Conservation (phyloP, 2,113 vertebrate species). For the Macquaria australasica region DNA sequence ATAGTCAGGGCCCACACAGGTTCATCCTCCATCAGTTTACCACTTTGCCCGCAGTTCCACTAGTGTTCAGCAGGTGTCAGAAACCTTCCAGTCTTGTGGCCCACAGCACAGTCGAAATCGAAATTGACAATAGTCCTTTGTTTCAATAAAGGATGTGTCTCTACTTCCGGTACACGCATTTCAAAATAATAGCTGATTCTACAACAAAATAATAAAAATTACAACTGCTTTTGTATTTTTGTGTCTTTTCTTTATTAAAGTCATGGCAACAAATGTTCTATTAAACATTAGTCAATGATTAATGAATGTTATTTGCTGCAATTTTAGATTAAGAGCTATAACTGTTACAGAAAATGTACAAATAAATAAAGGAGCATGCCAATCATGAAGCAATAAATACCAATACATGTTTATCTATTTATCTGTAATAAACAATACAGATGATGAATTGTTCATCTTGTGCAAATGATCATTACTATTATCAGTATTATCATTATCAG, state of each 20-base stretch:
- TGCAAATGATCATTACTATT: not conserved
- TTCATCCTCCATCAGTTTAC: no score
- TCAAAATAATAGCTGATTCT: constrained; percentile 17
- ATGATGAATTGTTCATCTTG: not conserved
- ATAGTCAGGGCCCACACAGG: no score
- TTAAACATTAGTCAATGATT: not conserved
- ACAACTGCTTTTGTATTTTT: not conserved
- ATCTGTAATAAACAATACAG: not conserved
- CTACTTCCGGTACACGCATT: constrained; percentile 19
- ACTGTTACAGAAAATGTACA: not conserved
- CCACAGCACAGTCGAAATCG: not conserved
- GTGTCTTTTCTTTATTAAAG: not conserved
- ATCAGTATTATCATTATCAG: no score
- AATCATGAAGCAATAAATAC: not conserved
- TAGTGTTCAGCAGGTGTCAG: constrained; percentile 53
- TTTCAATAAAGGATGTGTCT: not conserved
- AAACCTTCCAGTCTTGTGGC: not conserved
- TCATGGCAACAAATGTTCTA: not conserved
- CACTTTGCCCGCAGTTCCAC: not conserved
- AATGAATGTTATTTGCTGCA: not conserved
- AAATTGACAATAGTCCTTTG: constrained; percentile 10
- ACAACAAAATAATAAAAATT: no score
- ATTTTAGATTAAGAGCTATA: not conserved
- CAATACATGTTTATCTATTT: not conserved
- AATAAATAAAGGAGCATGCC: not conserved